Conservation (phyloP, 2,888 invertebrate genomes). For the Leptura quadrifasciata region DNA sequence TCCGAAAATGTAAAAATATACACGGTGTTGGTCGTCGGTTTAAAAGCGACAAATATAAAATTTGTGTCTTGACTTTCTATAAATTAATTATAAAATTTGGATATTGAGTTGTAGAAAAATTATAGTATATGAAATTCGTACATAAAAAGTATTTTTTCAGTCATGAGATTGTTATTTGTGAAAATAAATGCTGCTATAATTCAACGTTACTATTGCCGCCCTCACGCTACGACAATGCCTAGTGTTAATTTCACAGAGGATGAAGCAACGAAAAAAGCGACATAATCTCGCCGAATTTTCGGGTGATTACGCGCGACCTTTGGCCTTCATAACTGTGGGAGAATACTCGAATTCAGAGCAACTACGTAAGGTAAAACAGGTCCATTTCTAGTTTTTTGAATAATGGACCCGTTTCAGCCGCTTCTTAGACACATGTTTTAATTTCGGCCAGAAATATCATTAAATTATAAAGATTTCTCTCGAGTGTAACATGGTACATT, state of each 20-base stretch:
- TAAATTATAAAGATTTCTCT: slow-evolving; percentile 46
- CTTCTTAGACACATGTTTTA: slow-evolving; percentile 37
- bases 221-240: background rate
- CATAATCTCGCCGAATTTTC: slow-evolving; percentile 63
- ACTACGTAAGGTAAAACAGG: slow-evolving; percentile 50
- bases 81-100: too few species aligned
- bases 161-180: too few species aligned
- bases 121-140: too few species aligned
- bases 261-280: slow-evolving; percentile 38
- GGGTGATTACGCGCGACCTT: slow-evolving; percentile 58
- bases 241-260: slow-evolving; percentile 14
- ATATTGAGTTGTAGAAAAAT: too few species aligned
- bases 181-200: too few species aligned
- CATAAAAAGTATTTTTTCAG: too few species aligned
- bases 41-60: too few species aligned
- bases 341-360: slow-evolving; percentile 51
- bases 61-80: too few species aligned
- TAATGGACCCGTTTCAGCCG: slow-evolving; percentile 26
- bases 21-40: too few species aligned
- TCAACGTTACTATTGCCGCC: background rate
- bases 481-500: slow-evolving; percentile 49
- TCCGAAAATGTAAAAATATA: too few species aligned
- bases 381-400: slow-evolving; percentile 50
- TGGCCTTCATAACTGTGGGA: slow-evolving; percentile 66
- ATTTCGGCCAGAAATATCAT: slow-evolving; percentile 35